A percentile compares a stretch with the other conserved stretches of the same genome.
These are phyloP conservation scores for Tipula vernalis DNA, from an alignment of 2,888 invertebrate genomes.

Conservation along the genomic window DNA sequence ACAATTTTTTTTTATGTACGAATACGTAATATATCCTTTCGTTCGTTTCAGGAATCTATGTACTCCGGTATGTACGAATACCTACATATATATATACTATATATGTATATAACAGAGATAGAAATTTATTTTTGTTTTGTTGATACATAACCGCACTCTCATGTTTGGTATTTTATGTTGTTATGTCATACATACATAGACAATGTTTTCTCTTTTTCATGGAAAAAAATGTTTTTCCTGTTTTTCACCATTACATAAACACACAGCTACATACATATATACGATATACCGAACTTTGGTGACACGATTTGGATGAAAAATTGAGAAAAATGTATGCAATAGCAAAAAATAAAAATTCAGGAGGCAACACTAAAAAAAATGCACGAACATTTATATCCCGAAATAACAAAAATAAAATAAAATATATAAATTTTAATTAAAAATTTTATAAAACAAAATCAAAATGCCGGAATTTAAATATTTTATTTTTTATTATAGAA, in stretches of 20 bases:
- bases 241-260: background rate
- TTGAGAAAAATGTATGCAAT: background rate
- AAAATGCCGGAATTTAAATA: background rate
- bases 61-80: background rate
- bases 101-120: background rate
- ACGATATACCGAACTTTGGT: background rate
- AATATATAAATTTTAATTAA: conserved; percentile 1
- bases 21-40: background rate
- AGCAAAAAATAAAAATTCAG: background rate
- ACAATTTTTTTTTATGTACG: background rate
- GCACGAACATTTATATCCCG: background rate
- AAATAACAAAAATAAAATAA: background rate
- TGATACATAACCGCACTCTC: background rate
- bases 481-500: background rate
- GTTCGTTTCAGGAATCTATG: background rate
- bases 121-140: background rate
- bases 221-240: background rate
- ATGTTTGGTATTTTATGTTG: background rate
- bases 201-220: background rate
- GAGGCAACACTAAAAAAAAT: background rate
- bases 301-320: background rate
- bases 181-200: background rate
- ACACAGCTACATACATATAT: background rate
- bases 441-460: background rate
- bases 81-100: background rate